A percentile compares a stretch with the other conserved stretches of the same genome.
These are phyloP conservation scores for Pherbina coryleti DNA, from an alignment of 2,888 invertebrate genomes.

Conservation along the genomic window DNA sequence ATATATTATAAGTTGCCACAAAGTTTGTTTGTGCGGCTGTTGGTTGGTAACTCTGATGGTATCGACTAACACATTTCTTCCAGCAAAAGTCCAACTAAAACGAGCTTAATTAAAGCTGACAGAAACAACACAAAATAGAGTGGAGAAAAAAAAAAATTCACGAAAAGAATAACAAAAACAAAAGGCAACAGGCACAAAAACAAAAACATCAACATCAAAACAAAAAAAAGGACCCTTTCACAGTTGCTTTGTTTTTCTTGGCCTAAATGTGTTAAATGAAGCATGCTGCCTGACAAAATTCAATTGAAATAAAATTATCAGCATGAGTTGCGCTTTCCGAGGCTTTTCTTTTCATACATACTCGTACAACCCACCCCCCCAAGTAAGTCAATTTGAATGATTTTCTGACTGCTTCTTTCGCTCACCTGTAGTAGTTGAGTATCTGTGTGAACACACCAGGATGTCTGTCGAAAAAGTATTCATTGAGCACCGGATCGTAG, in stretches of 20 bases:
- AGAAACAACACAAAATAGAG: not conserved
- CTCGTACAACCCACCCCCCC: no score
- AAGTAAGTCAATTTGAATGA: not conserved
- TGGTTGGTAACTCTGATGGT: no score
- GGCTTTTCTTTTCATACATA: no score
- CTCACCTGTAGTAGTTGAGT: conserved; percentile 85
- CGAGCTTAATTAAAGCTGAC: no score
- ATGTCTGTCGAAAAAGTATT: conserved; percentile 89
- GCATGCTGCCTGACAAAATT: not conserved
- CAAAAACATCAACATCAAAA: not conserved
- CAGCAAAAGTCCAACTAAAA: no score
- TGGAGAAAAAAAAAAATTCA: not conserved
- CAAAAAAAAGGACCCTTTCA: not conserved
- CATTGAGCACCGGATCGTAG: conserved; percentile 90
- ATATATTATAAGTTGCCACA: no score
- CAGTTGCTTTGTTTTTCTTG: not conserved
- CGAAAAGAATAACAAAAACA: not conserved
- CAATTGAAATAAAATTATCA: not conserved
- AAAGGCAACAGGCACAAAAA: not conserved
- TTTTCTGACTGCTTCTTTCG: not conserved
- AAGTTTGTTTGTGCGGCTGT: no score
- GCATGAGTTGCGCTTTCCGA: no score
- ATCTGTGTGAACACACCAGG: conserved; percentile 93
- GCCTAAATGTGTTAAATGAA: not conserved
- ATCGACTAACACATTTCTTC: no score